Evolutionary conservation across 2,113 vertebrate genomes (phyloP), one percentile per base, ranked within the genome.

Genomic region (Formicarius rufipectus): DNA sequence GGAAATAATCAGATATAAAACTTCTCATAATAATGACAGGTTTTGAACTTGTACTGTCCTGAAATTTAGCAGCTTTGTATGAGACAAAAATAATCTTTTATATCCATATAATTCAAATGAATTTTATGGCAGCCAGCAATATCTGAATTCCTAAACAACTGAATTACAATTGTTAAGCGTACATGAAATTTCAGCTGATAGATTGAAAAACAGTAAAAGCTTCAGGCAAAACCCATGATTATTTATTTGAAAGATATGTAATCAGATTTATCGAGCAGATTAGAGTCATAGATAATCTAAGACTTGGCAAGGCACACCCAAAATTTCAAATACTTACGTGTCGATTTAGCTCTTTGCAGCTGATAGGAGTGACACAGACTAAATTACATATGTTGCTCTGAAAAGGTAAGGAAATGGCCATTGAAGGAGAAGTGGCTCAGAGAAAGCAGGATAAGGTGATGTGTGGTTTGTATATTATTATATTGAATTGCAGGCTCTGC

Each of bases 131-230:
- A 96, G 30, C 12, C 53, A 93, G 42, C 39, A 86, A 27, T 74
- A 95, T 55, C 74, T 50, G 55, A 95, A 88, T 77, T 83, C 55
- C 37, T 59, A 77, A n/a, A 90, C 44, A 78, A 95, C 5, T 5
- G 68, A 83, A 63, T 73, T 77, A 50, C 63, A 93, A n/a, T 77
- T 74, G 40, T 87, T 74, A 44, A 92, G 40, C 64, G 47, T 52
- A 84, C 8, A 8, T 84, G 93, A 95, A 92, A 93, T 95, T 85
- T 93, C 63, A 93, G 20, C 64, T 91, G 87, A 91, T 89, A 90
- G 84, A 93, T 2, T 88, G 45, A 88, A 93, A 93, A 96, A 31
- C 12, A 87, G 67, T 24, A 89, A 91, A 96, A 91, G 55, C 93
- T 91, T 68, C 67, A 73, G 82, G 69, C 87, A 91, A 94, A 96